Percentiles rank a stretch among this genome's conserved stretches.
These are phyloP conservation scores for Cephus rjabovi DNA, from an alignment of 2,888 invertebrate species.

Conservation along the genomic window DNA sequence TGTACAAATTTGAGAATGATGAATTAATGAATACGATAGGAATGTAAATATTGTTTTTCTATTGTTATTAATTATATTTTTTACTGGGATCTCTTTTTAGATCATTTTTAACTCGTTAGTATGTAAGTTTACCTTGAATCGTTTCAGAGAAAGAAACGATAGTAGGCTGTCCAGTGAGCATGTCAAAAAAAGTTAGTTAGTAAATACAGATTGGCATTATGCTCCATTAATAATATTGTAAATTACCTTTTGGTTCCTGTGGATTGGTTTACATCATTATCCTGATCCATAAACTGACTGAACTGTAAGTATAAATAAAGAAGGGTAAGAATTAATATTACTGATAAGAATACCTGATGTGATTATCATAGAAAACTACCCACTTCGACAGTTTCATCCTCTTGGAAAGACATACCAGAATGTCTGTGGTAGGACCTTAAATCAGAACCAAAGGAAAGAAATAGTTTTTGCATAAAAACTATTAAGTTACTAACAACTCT, in stretches of 20 bases:
- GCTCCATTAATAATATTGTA: not conserved
- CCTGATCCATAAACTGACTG: constrained; percentile 39
- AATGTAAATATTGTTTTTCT: too few species aligned
- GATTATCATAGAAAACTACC: not conserved
- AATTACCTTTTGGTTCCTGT: constrained; percentile 48
- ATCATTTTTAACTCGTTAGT: not conserved
- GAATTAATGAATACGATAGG: not conserved
- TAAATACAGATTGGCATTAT: not conserved
- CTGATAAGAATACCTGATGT: not conserved
- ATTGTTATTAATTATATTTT: not conserved
- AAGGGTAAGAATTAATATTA: not conserved
- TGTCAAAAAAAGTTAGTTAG: constrained; percentile 35
- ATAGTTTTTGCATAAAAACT: not conserved
- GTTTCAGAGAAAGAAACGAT: constrained; percentile 57
- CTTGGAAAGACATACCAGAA: constrained; percentile 51
- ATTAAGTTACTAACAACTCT: not conserved
- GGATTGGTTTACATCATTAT: constrained; percentile 32
- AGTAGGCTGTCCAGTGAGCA: constrained; percentile 55
- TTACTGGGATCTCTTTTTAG: not conserved
- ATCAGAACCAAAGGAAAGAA: constrained; percentile 19
- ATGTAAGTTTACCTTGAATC: constrained; percentile 49
- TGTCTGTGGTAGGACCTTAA: constrained; percentile 52
- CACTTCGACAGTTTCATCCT: constrained; percentile 58
- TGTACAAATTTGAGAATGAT: constrained; percentile 28
- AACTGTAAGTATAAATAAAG: constrained; percentile 24